A percentile compares a stretch with the other conserved stretches of the same genome.
Evolutionary conservation across 1,140 invertebrate genomes (phyloP).

Genomic region (Eurytemora carolleeae): DNA sequence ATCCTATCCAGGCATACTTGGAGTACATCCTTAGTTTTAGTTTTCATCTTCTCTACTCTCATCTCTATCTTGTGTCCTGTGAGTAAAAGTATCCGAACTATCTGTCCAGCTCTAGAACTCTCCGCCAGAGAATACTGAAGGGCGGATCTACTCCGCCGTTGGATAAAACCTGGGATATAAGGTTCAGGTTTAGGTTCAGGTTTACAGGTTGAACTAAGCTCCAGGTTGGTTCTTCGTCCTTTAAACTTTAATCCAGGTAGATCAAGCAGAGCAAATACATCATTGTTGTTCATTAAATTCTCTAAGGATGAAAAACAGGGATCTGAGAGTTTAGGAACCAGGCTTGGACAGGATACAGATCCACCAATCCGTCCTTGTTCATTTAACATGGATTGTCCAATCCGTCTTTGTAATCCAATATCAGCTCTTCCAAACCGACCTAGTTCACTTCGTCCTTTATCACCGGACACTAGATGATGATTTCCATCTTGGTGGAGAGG

Average conservation of each 20-base stretch:
- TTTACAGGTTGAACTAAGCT: not conserved
- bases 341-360: not conserved
- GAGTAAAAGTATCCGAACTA: not conserved
- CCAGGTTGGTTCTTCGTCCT: not conserved
- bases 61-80: not conserved
- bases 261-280: not conserved
- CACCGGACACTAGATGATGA: not conserved
- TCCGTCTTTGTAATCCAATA: too few relatives aligned
- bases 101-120: not conserved
- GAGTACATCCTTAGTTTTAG: not conserved
- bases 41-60: not conserved
- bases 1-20: not conserved
- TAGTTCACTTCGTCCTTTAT: too few relatives aligned
- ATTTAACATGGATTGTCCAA: too few relatives aligned
- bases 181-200: not conserved
- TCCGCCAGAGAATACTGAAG: not conserved
- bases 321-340: not conserved
- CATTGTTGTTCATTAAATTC: not conserved
- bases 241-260: not conserved
- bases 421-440: not conserved
- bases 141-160: not conserved
- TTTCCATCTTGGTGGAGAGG: too few relatives aligned
- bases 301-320: not conserved
- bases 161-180: not conserved
- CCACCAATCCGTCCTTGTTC: not conserved